These are phyloP conservation scores for Theristus sp. DNA, from an alignment of 2,888 invertebrate species.

Conservation along the genomic window DNA sequence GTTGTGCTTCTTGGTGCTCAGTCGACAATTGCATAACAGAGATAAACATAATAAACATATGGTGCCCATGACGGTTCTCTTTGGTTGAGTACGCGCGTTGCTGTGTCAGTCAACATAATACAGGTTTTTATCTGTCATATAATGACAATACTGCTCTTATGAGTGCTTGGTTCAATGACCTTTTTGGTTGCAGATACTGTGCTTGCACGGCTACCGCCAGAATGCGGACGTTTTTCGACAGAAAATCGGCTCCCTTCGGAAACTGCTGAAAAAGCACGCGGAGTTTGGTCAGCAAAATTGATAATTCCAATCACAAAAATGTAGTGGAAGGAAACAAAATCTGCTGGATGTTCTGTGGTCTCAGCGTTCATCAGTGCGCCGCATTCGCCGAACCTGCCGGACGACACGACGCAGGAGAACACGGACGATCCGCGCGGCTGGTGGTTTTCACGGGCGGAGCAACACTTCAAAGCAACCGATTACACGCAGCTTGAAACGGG, in stretches of 20 bases:
- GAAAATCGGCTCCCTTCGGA: conserved; percentile 20
- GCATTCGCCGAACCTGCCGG: neutral
- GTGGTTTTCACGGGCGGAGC: neutral
- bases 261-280: conserved; percentile 12
- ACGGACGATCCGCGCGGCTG: neutral
- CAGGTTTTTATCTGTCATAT: no score
- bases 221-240: conserved; percentile 19
- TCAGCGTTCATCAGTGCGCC: neutral
- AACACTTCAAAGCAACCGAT: neutral
- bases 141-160: no score
- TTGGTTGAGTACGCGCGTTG: no score
- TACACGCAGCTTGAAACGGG: neutral
- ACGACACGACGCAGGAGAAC: neutral
- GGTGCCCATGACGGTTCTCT: no score
- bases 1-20: no score
- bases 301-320: neutral
- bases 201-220: conserved; percentile 25
- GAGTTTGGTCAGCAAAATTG: conserved; percentile 10
- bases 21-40: no score
- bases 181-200: conserved; percentile 13
- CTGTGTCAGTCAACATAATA: no score
- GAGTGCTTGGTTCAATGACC: no score
- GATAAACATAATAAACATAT: no score
- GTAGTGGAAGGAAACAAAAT: neutral
- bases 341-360: neutral